Conservation (phyloP, 2,797 vertebrate species). For the Mionectes olivaceus region DNA sequence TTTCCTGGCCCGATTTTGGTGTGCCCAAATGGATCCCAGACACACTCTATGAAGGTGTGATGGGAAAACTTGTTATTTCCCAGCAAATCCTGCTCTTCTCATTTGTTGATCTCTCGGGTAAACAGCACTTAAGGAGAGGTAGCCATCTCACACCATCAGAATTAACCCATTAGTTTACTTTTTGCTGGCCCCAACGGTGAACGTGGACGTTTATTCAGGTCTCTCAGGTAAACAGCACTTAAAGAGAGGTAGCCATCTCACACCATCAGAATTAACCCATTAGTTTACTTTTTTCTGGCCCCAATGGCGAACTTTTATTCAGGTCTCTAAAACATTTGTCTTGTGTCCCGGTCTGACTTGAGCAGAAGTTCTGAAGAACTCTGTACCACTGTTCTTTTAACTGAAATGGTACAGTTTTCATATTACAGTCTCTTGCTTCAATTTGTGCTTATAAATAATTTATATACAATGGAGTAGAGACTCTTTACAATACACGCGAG, state of each 20-base stretch:
- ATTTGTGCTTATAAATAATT: constrained; percentile 59
- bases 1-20: neutral
- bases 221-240: neutral
- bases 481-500: neutral
- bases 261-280: neutral
- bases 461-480: constrained; percentile 11
- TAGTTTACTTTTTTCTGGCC: neutral
- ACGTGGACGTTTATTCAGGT: neutral
- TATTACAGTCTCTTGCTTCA: constrained; percentile 3
- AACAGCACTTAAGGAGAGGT: neutral
- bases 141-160: neutral
- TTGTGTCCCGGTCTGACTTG: neutral
- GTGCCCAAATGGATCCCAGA: neutral
- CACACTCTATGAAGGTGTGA: fast-evolving
- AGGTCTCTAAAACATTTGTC: neutral
- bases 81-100: neutral
- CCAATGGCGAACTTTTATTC: neutral
- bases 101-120: neutral
- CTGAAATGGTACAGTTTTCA: neutral
- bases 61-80: neutral
- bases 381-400: neutral
- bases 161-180: neutral
- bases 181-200: neutral
- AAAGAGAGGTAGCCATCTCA: neutral
- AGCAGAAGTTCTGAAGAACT: neutral